Evolutionary conservation across 2,113 vertebrate species (phyloP).

Genomic region (Calonectris borealis): DNA sequence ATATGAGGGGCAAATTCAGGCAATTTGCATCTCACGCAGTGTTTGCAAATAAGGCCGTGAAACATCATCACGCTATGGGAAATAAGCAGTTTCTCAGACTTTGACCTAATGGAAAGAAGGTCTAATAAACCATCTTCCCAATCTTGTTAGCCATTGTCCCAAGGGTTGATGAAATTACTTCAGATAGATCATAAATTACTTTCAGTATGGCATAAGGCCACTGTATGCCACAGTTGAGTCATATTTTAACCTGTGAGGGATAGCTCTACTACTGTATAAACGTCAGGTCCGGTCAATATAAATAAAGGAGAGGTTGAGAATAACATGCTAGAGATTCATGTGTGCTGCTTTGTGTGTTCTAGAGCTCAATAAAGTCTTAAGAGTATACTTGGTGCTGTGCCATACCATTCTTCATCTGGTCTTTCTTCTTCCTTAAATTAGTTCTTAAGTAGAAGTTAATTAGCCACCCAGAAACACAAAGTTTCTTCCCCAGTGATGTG

Average conservation of each 20-base stretch:
- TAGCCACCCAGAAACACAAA: not conserved
- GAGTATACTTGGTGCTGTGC: not conserved
- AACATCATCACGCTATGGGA: not conserved
- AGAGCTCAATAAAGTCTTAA: not conserved
- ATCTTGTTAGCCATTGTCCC: not conserved
- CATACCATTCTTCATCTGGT: not conserved
- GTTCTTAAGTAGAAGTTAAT: not conserved
- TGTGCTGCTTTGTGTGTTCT: not conserved
- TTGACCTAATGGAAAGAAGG: not conserved
- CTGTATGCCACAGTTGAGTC: not conserved
- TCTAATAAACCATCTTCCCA: not conserved
- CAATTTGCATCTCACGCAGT: not conserved
- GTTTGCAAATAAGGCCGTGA: not conserved
- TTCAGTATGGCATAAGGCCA: not conserved
- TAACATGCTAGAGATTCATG: not conserved
- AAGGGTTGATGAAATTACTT: not conserved
- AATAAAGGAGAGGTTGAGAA: not conserved
- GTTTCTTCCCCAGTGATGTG: not conserved
- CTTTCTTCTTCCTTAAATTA: not conserved
- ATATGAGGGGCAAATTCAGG: not conserved
- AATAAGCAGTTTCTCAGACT: not conserved
- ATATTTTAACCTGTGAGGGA: not conserved
- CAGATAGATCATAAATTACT: not conserved
- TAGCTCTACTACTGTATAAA: not conserved
- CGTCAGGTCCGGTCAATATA: not conserved